phyloP scores from a whole-genome alignment of 2,888 invertebrate species.

The Cantharis lateralis region DNA sequence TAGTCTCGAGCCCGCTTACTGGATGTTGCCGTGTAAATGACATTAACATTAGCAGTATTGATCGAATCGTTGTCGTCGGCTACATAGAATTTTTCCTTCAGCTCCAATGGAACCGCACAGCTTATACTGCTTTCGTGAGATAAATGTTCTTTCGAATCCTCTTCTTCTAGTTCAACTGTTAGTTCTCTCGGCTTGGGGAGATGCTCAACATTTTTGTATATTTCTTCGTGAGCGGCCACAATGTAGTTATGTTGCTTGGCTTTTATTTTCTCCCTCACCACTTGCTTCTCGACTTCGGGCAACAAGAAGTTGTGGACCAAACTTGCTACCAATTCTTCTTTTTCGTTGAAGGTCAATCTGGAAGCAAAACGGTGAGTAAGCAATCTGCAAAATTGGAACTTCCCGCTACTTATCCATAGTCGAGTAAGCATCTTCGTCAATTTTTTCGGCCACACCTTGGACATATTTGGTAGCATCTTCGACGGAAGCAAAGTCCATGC shows the following conservation, averaged over 20 bases:
- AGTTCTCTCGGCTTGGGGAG: slow-evolving; percentile 12
- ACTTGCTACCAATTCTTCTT: slow-evolving; percentile 63
- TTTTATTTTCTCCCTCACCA: slow-evolving; percentile 52
- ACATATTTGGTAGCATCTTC: slow-evolving; percentile 61
- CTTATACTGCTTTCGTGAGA: background rate
- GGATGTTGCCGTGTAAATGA: background rate
- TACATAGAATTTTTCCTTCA: background rate
- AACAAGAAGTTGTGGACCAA: slow-evolving; percentile 64
- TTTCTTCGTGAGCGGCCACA: slow-evolving; percentile 51
- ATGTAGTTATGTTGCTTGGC: slow-evolving; percentile 53
- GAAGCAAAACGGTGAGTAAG: background rate
- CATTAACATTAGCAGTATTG: background rate
- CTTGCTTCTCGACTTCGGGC: slow-evolving; percentile 59
- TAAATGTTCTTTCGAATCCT: too few species aligned
- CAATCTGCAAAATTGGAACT: background rate
- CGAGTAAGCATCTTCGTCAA: slow-evolving; percentile 57
- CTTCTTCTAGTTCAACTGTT: too few species aligned
- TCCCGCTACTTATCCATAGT: background rate
- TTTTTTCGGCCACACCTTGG: slow-evolving; percentile 59
- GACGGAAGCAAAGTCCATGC: slow-evolving; percentile 63
- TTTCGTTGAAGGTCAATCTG: slow-evolving; percentile 43
- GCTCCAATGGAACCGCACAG: background rate
- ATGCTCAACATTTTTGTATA: slow-evolving; percentile 40
- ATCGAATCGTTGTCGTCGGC: background rate
- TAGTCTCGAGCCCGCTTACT: background rate